These are phyloP conservation scores for Sitobion miscanthi DNA, from an alignment of 1,140 invertebrate genomes.

Conservation along the genomic window DNA sequence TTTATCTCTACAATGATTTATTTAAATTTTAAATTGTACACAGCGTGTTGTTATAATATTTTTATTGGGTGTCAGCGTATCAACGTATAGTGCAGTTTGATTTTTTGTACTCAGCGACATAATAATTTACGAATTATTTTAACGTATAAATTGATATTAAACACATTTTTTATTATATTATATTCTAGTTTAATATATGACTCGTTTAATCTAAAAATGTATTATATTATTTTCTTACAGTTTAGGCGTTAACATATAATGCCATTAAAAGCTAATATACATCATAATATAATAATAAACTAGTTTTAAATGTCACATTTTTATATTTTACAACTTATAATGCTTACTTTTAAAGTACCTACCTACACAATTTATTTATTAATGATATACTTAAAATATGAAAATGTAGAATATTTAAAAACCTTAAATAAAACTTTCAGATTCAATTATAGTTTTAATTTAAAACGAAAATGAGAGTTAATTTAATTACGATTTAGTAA, in stretches of 20 bases:
- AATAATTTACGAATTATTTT: not conserved
- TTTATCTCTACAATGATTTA: no score
- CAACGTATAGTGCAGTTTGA: not conserved
- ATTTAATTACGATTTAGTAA: not conserved
- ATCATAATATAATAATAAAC: not conserved
- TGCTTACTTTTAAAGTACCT: not conserved
- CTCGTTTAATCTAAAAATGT: not conserved
- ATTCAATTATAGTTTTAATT: not conserved
- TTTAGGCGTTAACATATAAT: not conserved
- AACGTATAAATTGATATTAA: not conserved
- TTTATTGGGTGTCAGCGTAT: no score
- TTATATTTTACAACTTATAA: not conserved
- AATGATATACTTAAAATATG: not conserved
- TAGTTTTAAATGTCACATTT: not conserved
- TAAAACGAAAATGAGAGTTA: not conserved
- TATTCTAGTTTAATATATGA: not conserved
- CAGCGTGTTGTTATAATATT: no score
- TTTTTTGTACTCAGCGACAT: not conserved
- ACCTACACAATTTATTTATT: not conserved
- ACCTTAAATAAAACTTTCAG: not conserved
- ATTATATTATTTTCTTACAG: not conserved
- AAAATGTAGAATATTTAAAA: not conserved
- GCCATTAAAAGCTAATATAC: not conserved
- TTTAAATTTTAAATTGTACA: no score
- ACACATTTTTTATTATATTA: not conserved